Base-by-base conservation (phyloP, 2,888 invertebrate species). In the Phlogophora meticulosa region DNA sequence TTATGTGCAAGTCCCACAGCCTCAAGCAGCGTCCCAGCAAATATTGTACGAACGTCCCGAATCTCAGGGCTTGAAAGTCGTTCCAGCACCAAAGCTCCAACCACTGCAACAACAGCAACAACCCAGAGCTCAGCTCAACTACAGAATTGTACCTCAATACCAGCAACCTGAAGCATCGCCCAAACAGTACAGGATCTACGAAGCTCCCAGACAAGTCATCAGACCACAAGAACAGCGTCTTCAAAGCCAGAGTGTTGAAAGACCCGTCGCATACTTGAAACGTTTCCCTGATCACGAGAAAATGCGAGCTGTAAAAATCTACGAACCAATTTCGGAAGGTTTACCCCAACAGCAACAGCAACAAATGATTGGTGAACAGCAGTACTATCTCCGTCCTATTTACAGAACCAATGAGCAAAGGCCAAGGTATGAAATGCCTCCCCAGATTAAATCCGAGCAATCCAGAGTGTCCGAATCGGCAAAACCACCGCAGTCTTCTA, bases 41-140 rank as follows among this genome's bases (percentile, higher is more conserved):
- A 67, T 82, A 4, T 80, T 90, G 15, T 94, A 94, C 48, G 93
- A 94, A 67, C 88, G 88, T 15, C 93, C 93, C 0, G 95, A 95
- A 85, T 77, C 90, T 10, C 94, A 95, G 83, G 95, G 95, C 1
- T 83, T 96, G 11, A 95, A 95, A 84, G 85, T 96, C 11, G 94
- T 96, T 0, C 90, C 94, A 2, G 93, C 95, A 2, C 96, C 96
- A 0, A 95, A 96, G 79, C 84, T 96, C 1, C 87, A 90, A 32
- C 91, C 88, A 67, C 34, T 78, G 10, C 75, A 55, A 10, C 74
- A 56, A 17, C 86, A 84, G 20, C 86, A 85, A 15, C 85, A 87
- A 45, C 84, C 86, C 24, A 87, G 90, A 56, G 77, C 86, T 40
- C 90, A 88, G 59, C 80, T 85, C 1, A 89, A 89, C 56, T 95